A percentile compares a stretch with the other conserved stretches of the same genome.
Conservation (phyloP, 2,113 vertebrate genomes). For the Microcebus griseorufus region DNA sequence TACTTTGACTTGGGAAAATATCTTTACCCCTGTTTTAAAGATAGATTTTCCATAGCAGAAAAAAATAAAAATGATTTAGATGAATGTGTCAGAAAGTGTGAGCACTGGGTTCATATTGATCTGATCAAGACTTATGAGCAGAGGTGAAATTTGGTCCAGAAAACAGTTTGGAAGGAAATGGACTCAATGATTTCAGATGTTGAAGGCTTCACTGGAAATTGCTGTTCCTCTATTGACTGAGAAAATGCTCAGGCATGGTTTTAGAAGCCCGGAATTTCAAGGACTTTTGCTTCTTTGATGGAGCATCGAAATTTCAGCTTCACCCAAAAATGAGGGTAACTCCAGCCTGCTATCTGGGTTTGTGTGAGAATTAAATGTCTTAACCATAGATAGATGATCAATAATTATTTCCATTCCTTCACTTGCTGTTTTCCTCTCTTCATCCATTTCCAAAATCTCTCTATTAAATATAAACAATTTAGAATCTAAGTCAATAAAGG, state of each 20-base stretch:
- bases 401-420: neutral
- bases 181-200: neutral
- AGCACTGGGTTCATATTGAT: slow-evolving; percentile 41
- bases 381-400: neutral
- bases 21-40: neutral
- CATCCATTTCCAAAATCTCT: neutral
- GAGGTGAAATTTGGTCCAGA: slow-evolving; percentile 33
- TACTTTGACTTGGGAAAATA: slow-evolving; percentile 47
- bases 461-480: neutral
- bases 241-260: neutral
- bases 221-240: neutral
- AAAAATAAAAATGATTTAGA: slow-evolving; percentile 53
- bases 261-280: neutral
- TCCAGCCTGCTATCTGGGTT: neutral
- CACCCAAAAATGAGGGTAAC: neutral
- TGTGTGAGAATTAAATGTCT: neutral
- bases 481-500: neutral
- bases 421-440: neutral
- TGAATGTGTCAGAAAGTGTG: slow-evolving; percentile 21
- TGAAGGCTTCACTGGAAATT: neutral
- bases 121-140: slow-evolving; percentile 54
- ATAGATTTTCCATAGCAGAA: slow-evolving; percentile 40
- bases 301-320: neutral
- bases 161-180: slow-evolving; percentile 42
- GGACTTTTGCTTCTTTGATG: neutral